Evolutionary conservation across 2,797 vertebrate genomes (phyloP).

Genomic region (Muscicapa comitata): DNA sequence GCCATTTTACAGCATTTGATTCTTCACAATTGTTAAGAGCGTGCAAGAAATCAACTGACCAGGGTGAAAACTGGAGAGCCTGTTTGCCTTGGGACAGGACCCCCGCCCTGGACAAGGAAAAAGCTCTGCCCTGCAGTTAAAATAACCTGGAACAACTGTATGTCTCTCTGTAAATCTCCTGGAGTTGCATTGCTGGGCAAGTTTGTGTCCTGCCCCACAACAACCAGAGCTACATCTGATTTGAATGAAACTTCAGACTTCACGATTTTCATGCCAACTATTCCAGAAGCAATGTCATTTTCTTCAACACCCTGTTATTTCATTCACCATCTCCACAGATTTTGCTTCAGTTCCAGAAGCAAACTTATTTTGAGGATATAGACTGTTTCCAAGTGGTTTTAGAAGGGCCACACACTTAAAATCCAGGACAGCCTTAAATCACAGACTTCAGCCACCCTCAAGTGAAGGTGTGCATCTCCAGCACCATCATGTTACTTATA

Average conservation of each 20-base stretch:
- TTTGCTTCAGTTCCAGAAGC: constrained; percentile 73
- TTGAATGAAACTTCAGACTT: constrained; percentile 74
- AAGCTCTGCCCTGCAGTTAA: background rate
- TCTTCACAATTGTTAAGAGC: background rate
- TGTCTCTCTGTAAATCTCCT: background rate
- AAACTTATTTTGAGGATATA: constrained; percentile 76
- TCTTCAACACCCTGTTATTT: constrained; percentile 74
- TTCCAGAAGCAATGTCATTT: constrained; percentile 72
- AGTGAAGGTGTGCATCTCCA: background rate
- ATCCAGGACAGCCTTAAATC: background rate
- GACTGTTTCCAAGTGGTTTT: constrained; percentile 76
- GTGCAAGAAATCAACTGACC: background rate
- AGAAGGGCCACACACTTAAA: constrained; percentile 64
- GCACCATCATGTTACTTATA: background rate
- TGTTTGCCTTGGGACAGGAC: background rate
- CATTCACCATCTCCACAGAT: constrained; percentile 74
- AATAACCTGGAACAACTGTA: background rate
- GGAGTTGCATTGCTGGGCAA: background rate
- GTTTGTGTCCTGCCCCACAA: constrained; percentile 10
- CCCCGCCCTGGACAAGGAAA: background rate
- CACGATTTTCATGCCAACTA: constrained; percentile 67
- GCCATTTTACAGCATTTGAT: background rate
- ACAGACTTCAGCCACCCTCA: background rate
- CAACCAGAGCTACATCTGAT: constrained; percentile 71
- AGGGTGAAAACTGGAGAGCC: background rate